phyloP scores from a whole-genome alignment of 2,888 invertebrate genomes.

The Pinctada fucata region DNA sequence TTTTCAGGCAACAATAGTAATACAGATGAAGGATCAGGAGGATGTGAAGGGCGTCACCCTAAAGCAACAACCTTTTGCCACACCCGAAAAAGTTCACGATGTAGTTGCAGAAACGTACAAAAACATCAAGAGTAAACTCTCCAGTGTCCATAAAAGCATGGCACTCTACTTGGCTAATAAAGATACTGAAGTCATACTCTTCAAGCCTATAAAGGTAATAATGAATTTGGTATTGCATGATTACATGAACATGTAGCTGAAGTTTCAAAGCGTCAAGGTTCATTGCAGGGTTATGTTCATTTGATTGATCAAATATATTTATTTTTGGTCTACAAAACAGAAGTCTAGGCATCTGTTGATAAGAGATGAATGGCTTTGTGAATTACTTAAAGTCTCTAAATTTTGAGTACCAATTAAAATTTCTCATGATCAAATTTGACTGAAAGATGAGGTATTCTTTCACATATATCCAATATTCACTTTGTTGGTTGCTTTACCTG shows the following conservation, averaged over 20 bases:
- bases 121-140: conserved; percentile 87
- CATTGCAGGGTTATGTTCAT: too few species aligned
- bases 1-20: conserved; percentile 73
- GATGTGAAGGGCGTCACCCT: conserved; percentile 71
- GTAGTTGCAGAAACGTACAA: conserved; percentile 87
- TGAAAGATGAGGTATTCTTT: too few species aligned
- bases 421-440: too few species aligned
- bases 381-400: too few species aligned
- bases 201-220: conserved; percentile 91
- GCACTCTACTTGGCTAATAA: conserved; percentile 95
- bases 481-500: too few species aligned
- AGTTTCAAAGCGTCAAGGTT: not conserved
- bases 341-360: too few species aligned
- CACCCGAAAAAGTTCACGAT: conserved; percentile 85
- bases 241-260: not conserved
- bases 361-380: too few species aligned
- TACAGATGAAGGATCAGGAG: conserved; percentile 72
- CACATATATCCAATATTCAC: too few species aligned
- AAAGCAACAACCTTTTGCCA: conserved; percentile 82
- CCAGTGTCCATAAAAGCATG: conserved; percentile 91
- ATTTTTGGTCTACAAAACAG: too few species aligned
- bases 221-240: not conserved
- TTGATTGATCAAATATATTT: too few species aligned
- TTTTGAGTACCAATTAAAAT: too few species aligned
- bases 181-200: conserved; percentile 97